Base-by-base conservation (phyloP, 2,797 vertebrate genomes). In the Lophius americanus region DNA sequence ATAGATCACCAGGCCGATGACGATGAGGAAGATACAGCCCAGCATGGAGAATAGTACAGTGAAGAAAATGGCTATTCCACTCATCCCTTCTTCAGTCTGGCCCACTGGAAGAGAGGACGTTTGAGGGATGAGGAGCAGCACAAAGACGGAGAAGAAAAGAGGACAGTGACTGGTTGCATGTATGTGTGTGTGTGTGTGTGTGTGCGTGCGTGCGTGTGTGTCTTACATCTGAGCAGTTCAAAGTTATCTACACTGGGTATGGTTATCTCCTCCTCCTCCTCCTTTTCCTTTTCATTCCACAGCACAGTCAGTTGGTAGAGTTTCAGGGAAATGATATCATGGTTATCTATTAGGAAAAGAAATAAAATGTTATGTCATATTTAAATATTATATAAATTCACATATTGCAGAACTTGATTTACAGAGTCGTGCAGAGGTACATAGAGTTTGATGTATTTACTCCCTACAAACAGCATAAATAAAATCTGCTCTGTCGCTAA, bases 321-420 rank as follows among this genome's bases (percentile, higher is more conserved):
- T 85, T 98, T 99, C 88, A 99, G 83, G 0, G 97, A 99, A 67
- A 98, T 94, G 7, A 99, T 88, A 44, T 99, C 97, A 1, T 99
- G 98, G 78, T 98, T 98, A 86, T 98, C 97, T 98, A 63, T 7
- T 1, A 2, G 71, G 41, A 68, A 47, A n/a, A 14, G 14, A 47
- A 70, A 47, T 12, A 14, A 47, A 47, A 14, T n/a, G 13, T 14
- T 4, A 47, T 4, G n/a, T 11, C 10, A 44, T 44, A 23, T 23
- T 23, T 23, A 23, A 23, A 23, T 23, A 23, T 23, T 23, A 23
- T 23, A 23, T 23, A 23, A 23, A 23, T 23, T 23, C 23, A 23
- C 23, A 23, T 23, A 23, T 23, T 23, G 23, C 23, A 23, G 23
- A 23, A 23, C 23, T 23, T 23, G 23, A 23, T 1, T 23, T 23